A percentile compares a stretch with the other conserved stretches of the same genome.
Conservation (phyloP, 1,140 invertebrate species). For the Agrilus planipennis region DNA sequence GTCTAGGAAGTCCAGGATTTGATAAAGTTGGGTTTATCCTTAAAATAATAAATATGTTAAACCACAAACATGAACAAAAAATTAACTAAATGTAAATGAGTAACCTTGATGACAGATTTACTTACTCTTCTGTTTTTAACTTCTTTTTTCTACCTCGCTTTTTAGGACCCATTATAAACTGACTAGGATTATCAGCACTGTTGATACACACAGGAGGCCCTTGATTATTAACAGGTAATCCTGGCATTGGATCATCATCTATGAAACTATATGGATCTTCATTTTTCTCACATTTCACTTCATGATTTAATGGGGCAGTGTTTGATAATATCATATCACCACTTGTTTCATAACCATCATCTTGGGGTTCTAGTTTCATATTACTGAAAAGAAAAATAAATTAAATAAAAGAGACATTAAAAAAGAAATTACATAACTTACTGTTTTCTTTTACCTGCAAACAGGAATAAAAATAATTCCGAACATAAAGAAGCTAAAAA, state of each 20-base stretch:
- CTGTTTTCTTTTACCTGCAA: no score
- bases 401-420: background rate
- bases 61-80: background rate
- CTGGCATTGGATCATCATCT: constrained; percentile 54
- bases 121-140: constrained; percentile 47
- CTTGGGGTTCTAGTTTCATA: constrained; percentile 60
- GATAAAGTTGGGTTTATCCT: constrained; percentile 46
- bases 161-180: constrained; percentile 56
- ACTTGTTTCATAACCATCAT: constrained; percentile 78
- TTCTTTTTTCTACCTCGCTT: constrained; percentile 75
- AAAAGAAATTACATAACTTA: no score
- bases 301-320: constrained; percentile 29
- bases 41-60: constrained; percentile 18
- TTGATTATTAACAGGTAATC: constrained; percentile 31
- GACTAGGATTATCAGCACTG: constrained; percentile 30
- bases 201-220: constrained; percentile 23
- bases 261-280: constrained; percentile 73
- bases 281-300: constrained; percentile 49
- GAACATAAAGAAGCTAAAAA: no score
- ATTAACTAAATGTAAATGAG: background rate
- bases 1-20: constrained; percentile 46
- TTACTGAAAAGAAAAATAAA: constrained; percentile 18
- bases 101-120: no score
- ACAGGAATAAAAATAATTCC: no score
- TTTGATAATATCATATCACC: constrained; percentile 55